phyloP scores from a whole-genome alignment of 2,888 invertebrate genomes.

The Prosopocoilus inquinatus region DNA sequence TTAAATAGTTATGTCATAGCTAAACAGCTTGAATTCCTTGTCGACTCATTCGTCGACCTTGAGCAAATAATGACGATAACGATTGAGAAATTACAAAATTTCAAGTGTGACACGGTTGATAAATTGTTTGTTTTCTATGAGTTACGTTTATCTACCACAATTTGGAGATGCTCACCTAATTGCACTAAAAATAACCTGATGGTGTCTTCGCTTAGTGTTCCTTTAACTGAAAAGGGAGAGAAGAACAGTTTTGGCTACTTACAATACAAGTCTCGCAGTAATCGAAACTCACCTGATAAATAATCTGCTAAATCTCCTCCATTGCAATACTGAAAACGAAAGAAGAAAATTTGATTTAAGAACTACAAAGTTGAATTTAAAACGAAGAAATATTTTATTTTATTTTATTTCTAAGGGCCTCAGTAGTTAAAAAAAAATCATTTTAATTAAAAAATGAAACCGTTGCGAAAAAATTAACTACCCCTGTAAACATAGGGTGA shows the following conservation, averaged over 20 bases:
- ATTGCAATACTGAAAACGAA: conserved; percentile 86
- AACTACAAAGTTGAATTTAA: too few species aligned
- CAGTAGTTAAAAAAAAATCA: too few species aligned
- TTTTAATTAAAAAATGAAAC: too few species aligned
- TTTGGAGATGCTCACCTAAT: conserved; percentile 62
- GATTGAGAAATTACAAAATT: too few species aligned
- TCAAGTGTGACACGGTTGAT: not conserved
- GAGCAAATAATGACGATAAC: too few species aligned
- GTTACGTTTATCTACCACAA: too few species aligned
- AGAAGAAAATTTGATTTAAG: conserved; percentile 17
- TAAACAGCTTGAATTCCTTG: too few species aligned
- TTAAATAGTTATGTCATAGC: not conserved
- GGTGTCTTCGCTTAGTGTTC: conserved; percentile 95
- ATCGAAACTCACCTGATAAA: conserved; percentile 63
- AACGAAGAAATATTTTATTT: too few species aligned
- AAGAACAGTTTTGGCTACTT: conserved; percentile 7
- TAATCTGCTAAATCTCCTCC: conserved; percentile 99
- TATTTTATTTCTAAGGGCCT: too few species aligned
- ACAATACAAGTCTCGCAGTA: not conserved
- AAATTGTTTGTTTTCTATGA: too few species aligned
- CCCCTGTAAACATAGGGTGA: too few species aligned
- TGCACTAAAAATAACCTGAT: conserved; percentile 93
- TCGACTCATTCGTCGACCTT: not conserved
- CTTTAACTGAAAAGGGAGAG: conserved; percentile 68
- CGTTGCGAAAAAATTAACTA: too few species aligned